Percentiles rank a stretch among this genome's conserved stretches.
These are phyloP conservation scores for Equus quagga DNA, from an alignment of 2,113 vertebrate species.

Conservation along the genomic window DNA sequence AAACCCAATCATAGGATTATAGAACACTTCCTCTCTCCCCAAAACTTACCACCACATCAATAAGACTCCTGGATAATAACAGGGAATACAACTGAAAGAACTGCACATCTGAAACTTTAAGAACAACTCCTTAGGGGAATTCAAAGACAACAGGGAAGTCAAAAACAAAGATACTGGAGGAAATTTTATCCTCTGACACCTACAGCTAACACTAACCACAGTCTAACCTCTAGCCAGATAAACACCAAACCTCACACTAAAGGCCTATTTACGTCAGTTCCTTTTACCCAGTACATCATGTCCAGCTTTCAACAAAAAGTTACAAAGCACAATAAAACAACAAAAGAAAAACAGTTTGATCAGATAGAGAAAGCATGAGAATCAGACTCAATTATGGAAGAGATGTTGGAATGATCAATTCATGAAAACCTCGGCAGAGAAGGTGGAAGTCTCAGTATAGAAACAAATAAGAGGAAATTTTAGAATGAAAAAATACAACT, in stretches of 20 bases:
- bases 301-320: conserved; percentile 12
- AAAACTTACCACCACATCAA: not conserved
- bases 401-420: conserved; percentile 8
- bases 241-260: not conserved
- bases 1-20: not conserved
- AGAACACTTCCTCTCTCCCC: not conserved
- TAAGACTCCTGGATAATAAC: not conserved
- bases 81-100: not conserved
- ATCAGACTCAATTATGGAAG: not conserved
- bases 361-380: conserved; percentile 14
- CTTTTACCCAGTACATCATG: not conserved
- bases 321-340: conserved; percentile 1
- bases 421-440: conserved; percentile 34
- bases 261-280: not conserved
- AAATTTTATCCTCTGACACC: conserved; percentile 9
- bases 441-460: not conserved
- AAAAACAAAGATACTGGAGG: not conserved
- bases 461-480: conserved; percentile 33
- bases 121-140: not conserved
- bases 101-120: not conserved
- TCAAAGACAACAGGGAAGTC: not conserved
- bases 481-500: conserved; percentile 1
- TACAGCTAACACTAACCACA: conserved; percentile 10
- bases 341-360: not conserved
- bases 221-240: not conserved